phyloP scores from a whole-genome alignment of 2,797 vertebrate genomes.

The Spatula clypeata region DNA sequence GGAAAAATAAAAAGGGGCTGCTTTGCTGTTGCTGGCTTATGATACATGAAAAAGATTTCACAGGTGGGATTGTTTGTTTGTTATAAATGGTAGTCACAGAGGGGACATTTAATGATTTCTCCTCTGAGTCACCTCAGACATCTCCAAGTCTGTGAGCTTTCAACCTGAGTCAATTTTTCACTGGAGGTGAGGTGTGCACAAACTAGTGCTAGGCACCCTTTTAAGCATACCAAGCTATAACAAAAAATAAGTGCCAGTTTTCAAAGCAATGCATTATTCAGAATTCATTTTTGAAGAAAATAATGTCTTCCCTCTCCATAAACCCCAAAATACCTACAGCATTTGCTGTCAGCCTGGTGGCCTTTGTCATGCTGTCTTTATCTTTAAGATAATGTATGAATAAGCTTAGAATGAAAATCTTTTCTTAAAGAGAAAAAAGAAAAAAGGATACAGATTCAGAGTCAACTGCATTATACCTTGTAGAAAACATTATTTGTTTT shows the following conservation, averaged over 20 bases:
- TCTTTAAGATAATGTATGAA: neutral
- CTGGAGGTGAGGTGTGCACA: neutral
- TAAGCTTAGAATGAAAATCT: neutral
- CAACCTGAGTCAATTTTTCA: neutral
- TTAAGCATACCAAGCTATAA: neutral
- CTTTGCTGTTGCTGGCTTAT: neutral
- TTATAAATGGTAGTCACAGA: neutral
- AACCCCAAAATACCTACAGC: neutral
- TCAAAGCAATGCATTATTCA: neutral
- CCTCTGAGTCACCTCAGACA: neutral
- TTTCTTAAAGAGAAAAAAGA: neutral
- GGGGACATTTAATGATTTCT: neutral
- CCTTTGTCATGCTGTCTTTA: neutral
- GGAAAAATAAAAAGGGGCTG: accelerated
- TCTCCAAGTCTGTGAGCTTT: neutral
- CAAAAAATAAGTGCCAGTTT: neutral
- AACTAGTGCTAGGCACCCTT: neutral
- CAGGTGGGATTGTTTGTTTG: neutral
- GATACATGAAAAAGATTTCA: neutral
- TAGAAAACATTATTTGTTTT: neutral
- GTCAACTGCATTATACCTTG: neutral
- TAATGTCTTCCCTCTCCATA: neutral
- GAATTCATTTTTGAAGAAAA: neutral
- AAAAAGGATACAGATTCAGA: neutral
- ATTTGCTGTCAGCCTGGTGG: neutral